Conservation (phyloP, 2,797 vertebrate species). For the Spinibarbus caldwelli region DNA sequence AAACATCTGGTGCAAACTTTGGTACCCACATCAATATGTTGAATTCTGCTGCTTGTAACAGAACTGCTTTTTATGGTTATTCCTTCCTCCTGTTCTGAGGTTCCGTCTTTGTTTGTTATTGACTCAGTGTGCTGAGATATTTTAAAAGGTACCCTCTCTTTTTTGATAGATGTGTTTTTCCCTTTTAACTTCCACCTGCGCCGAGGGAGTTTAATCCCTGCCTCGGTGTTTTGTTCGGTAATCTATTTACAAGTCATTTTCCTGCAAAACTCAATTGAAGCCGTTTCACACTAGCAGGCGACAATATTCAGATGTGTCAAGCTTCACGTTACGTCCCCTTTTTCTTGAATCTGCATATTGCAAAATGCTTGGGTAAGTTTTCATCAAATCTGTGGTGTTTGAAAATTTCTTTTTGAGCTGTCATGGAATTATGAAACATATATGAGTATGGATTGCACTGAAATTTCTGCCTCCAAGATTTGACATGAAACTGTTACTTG, state of each 20-base stretch:
- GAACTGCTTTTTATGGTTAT: slow-evolving; percentile 35
- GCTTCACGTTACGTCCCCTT: slow-evolving; percentile 49
- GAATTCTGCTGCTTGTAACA: slow-evolving; percentile 19
- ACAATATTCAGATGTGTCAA: slow-evolving; percentile 63
- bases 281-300: slow-evolving; percentile 55
- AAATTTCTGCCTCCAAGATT: neutral
- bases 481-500: neutral
- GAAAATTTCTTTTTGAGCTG: neutral
- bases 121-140: slow-evolving; percentile 32
- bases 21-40: slow-evolving; percentile 1
- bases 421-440: neutral
- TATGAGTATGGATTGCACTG: neutral
- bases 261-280: slow-evolving; percentile 35
- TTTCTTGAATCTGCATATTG: neutral
- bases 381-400: neutral
- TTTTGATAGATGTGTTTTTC: slow-evolving; percentile 49
- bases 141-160: slow-evolving; percentile 19
- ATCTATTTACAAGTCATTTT: slow-evolving; percentile 57
- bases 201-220: slow-evolving; percentile 4
- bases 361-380: neutral
- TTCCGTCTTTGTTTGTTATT: slow-evolving; percentile 27
- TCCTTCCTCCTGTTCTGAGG: slow-evolving; percentile 5
- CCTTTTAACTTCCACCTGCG: slow-evolving; percentile 36
- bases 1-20: slow-evolving; percentile 18
- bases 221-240: slow-evolving; percentile 48